These are phyloP conservation scores for Hydrotaea diabolus DNA, from an alignment of 2,888 invertebrate genomes.

Conservation along the genomic window DNA sequence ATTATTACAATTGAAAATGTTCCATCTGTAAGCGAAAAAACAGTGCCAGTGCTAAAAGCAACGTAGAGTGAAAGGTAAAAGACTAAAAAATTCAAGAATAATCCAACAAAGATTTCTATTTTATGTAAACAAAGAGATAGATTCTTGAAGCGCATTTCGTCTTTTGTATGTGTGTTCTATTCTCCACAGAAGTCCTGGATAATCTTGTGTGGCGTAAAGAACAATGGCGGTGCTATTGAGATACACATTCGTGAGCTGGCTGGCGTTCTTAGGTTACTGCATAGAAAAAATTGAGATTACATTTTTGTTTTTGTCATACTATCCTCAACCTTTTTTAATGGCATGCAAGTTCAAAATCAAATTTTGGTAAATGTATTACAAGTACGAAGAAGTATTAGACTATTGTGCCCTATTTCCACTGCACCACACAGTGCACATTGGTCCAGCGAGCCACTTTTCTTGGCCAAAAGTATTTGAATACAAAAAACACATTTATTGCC, in stretches of 20 bases:
- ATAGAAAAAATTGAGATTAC: neutral
- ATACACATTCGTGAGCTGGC: neutral
- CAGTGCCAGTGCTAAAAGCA: conserved; percentile 16
- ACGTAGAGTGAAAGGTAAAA: neutral
- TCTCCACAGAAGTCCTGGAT: conserved; percentile 24
- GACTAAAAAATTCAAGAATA: conserved; percentile 46
- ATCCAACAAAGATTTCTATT: conserved; percentile 26
- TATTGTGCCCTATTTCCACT: no score
- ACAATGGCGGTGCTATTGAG: conserved; percentile 16
- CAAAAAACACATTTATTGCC: no score
- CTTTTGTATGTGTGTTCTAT: conserved; percentile 1
- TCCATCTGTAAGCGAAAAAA: conserved; percentile 48
- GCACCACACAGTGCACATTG: no score
- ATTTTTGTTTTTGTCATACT: no score
- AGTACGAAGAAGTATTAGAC: no score
- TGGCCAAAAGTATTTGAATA: no score
- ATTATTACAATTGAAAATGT: conserved; percentile 65
- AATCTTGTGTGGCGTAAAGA: conserved; percentile 44
- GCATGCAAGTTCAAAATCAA: conserved; percentile 45
- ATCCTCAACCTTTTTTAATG: neutral
- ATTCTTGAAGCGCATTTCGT: conserved; percentile 40
- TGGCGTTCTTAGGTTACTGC: neutral
- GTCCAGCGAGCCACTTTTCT: no score
- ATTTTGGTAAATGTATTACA: neutral
- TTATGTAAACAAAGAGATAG: conserved; percentile 14